phyloP scores from a whole-genome alignment of 2,888 invertebrate species.

The Drosophila putrida region DNA sequence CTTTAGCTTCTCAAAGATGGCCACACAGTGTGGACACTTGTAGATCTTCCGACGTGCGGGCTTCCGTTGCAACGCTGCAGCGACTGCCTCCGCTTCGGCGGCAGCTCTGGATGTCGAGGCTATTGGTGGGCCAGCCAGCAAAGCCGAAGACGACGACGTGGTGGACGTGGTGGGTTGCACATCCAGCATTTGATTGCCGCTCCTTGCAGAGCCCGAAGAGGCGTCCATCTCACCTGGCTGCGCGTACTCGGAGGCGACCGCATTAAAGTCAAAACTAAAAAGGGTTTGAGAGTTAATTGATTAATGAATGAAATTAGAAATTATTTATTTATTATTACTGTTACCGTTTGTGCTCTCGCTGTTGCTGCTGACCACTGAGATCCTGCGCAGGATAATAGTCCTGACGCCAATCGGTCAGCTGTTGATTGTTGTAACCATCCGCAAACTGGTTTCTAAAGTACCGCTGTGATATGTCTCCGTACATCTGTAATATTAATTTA shows the following conservation, averaged over 20 bases:
- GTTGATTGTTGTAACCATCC: constrained; percentile 76
- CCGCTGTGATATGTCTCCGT: constrained; percentile 83
- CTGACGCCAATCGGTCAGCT: constrained; percentile 82
- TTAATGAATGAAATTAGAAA: background rate
- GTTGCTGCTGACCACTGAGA: constrained; percentile 72
- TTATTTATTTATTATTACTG: background rate
- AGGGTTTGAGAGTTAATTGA: background rate
- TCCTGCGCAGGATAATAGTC: constrained; percentile 84
- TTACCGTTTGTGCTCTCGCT: constrained; percentile 76
- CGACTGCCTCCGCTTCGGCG: constrained; percentile 64
- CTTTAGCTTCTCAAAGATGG: constrained; percentile 82
- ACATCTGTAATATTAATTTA: constrained; percentile 67
- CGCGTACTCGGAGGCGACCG: constrained; percentile 57
- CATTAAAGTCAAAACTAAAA: constrained; percentile 66
- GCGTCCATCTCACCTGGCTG: constrained; percentile 45
- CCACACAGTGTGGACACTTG: constrained; percentile 84
- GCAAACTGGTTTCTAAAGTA: constrained; percentile 80
- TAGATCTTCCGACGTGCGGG: constrained; percentile 82
- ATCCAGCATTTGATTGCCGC: constrained; percentile 55
- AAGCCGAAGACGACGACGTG: constrained; percentile 70
- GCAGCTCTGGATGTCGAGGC: constrained; percentile 68
- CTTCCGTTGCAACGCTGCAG: constrained; percentile 59
- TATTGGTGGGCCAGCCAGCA: constrained; percentile 82
- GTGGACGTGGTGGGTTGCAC: constrained; percentile 68
- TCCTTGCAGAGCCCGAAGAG: constrained; percentile 41